phyloP scores from a whole-genome alignment of 2,888 invertebrate species.

The Pachydiplax longipennis region DNA sequence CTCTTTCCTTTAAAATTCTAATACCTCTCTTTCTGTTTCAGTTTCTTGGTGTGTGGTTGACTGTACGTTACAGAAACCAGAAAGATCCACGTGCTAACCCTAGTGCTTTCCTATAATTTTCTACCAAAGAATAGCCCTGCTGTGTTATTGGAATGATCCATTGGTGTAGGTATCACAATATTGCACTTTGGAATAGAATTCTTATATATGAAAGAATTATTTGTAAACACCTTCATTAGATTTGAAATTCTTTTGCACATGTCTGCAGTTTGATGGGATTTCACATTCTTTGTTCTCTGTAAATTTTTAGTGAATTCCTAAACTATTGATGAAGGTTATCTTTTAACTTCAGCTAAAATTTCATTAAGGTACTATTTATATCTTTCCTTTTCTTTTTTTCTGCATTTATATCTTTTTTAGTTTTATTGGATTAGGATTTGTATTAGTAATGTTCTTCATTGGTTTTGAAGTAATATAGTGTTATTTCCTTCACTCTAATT shows the following conservation, averaged over 20 bases:
- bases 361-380: too few species aligned
- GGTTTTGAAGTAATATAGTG: too few species aligned
- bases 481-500: too few species aligned
- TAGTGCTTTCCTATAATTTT: slow-evolving; percentile 93
- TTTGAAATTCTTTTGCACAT: neutral
- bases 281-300: too few species aligned
- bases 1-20: neutral
- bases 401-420: too few species aligned
- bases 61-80: slow-evolving; percentile 96
- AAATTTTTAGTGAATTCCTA: too few species aligned
- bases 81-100: slow-evolving; percentile 97
- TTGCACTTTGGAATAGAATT: neutral
- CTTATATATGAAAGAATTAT: neutral
- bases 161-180: slow-evolving; percentile 28
- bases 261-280: neutral
- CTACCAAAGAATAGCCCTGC: slow-evolving; percentile 50
- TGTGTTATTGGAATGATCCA: slow-evolving; percentile 1
- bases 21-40: slow-evolving; percentile 63
- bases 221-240: neutral
- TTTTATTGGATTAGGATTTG: too few species aligned
- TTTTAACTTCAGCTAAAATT: too few species aligned
- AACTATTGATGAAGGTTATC: too few species aligned
- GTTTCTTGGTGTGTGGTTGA: slow-evolving; percentile 97
- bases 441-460: too few species aligned
- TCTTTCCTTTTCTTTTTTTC: too few species aligned